Percentiles rank a stretch among this genome's conserved stretches.
Conservation (phyloP, 2,888 invertebrate genomes). For the Scrobipalpa atriplicella region DNA sequence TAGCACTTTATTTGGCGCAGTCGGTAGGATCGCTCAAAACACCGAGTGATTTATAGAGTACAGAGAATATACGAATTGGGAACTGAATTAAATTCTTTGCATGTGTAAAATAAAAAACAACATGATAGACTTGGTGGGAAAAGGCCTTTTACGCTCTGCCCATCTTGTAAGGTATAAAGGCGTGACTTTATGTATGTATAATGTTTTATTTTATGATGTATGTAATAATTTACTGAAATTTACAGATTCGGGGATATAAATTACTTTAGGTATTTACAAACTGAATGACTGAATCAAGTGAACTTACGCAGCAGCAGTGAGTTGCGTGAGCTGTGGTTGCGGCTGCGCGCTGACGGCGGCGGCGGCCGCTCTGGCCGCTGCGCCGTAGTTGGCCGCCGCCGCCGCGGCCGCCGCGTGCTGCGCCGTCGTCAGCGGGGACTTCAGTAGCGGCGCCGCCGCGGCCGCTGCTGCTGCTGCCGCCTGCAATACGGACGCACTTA, state of each 20-base stretch:
- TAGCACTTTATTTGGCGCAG: neutral
- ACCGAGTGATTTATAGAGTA: too few relatives aligned
- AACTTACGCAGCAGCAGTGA: slow-evolving; percentile 69
- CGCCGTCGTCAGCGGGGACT: slow-evolving; percentile 91
- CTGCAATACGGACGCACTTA: slow-evolving; percentile 55
- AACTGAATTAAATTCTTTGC: too few relatives aligned
- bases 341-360: slow-evolving; percentile 87
- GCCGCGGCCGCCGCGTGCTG: slow-evolving; percentile 95
- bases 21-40: neutral
- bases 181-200: too few relatives aligned
- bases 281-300: neutral
- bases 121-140: too few relatives aligned
- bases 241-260: too few relatives aligned
- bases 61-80: too few relatives aligned
- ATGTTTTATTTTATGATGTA: too few relatives aligned
- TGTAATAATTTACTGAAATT: neutral
- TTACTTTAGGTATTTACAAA: too few relatives aligned
- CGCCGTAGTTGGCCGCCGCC: slow-evolving; percentile 93
- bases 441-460: slow-evolving; percentile 90
- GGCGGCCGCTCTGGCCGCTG: slow-evolving; percentile 91
- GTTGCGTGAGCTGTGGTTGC: slow-evolving; percentile 77
- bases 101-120: too few relatives aligned
- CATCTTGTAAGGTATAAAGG: too few relatives aligned
- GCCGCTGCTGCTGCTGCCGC: slow-evolving; percentile 87
- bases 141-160: too few relatives aligned